Conservation (phyloP, 1,140 invertebrate species). For the Metopolophium dirhodum region DNA sequence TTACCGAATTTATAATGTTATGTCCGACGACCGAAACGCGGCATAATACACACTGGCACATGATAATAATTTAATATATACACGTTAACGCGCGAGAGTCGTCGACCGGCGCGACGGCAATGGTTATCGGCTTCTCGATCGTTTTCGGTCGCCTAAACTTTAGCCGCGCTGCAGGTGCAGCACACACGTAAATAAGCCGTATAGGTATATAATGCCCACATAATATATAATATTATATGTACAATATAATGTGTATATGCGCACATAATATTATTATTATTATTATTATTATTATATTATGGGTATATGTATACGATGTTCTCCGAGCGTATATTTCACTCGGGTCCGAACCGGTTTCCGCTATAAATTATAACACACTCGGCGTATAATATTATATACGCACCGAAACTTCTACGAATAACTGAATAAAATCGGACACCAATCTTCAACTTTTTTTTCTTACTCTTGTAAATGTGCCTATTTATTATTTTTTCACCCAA, state of each 20-base stretch:
- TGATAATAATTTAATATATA: background rate
- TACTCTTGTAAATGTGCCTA: background rate
- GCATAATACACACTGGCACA: background rate
- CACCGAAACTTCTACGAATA: slow-evolving; percentile 15
- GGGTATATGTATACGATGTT: background rate
- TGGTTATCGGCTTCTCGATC: background rate
- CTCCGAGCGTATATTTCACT: slow-evolving; percentile 1
- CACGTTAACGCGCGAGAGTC: background rate
- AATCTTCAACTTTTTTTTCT: background rate
- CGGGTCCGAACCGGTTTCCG: background rate
- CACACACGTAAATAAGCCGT: background rate
- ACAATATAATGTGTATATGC: background rate
- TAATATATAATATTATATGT: background rate
- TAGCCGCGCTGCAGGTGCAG: background rate
- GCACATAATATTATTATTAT: background rate
- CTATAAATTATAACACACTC: background rate
- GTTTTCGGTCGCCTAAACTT: slow-evolving; percentile 39
- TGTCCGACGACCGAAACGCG: background rate
- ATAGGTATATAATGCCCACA: background rate
- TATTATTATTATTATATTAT: background rate
- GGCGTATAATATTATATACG: background rate
- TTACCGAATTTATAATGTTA: background rate
- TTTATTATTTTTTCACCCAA: background rate
- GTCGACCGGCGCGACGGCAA: background rate
- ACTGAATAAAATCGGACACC: background rate